A percentile compares a stretch with the other conserved stretches of the same genome.
phyloP scores from a whole-genome alignment of 2,888 invertebrate genomes.

The Tuta absoluta region DNA sequence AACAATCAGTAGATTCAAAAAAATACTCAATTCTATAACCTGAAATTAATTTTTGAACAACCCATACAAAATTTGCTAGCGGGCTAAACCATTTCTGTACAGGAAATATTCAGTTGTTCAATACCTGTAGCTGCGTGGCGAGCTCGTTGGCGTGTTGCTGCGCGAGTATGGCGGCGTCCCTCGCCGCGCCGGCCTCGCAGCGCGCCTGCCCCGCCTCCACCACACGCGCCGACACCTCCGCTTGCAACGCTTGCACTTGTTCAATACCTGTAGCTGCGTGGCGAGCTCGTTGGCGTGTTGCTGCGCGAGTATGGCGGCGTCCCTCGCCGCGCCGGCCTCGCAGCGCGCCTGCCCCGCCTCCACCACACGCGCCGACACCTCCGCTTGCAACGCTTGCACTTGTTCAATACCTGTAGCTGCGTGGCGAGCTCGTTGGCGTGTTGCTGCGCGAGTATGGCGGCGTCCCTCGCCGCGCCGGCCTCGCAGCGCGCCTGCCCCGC shows the following conservation, averaged over 20 bases:
- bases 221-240: constrained; percentile 58
- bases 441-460: constrained; percentile 73
- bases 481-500: constrained; percentile 73
- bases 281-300: constrained; percentile 75
- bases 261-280: constrained; percentile 66
- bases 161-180: constrained; percentile 68
- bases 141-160: constrained; percentile 77
- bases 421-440: constrained; percentile 72
- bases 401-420: constrained; percentile 63
- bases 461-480: constrained; percentile 60
- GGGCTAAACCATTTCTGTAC: too few relatives aligned
- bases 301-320: constrained; percentile 69
- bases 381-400: constrained; percentile 65
- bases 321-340: constrained; percentile 66
- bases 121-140: constrained; percentile 69
- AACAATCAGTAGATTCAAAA: too few relatives aligned
- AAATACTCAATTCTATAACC: too few relatives aligned
- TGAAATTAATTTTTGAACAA: too few relatives aligned
- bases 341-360: constrained; percentile 71
- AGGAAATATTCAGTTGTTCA: not conserved
- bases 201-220: constrained; percentile 71
- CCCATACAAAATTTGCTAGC: too few relatives aligned
- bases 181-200: constrained; percentile 65
- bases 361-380: constrained; percentile 57
- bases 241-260: constrained; percentile 61